Conservation (phyloP, 2,888 invertebrate genomes). For the Atethmia centrago region DNA sequence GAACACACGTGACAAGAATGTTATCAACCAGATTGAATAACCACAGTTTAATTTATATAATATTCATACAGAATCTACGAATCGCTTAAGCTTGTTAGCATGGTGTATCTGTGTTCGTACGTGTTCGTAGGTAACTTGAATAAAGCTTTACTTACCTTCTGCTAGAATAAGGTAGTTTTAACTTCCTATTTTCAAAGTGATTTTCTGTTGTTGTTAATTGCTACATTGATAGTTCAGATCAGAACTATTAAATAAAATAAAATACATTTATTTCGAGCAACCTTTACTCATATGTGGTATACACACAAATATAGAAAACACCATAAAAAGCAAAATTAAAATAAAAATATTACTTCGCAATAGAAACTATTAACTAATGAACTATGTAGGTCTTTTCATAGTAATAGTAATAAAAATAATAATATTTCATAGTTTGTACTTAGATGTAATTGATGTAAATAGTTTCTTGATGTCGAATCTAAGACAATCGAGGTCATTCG, state of each 20-base stretch:
- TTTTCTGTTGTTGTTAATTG: background rate
- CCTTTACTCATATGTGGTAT: too few relatives aligned
- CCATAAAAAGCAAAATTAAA: too few relatives aligned
- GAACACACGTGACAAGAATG: slow-evolving; percentile 40
- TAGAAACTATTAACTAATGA: too few relatives aligned
- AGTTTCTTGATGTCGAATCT: background rate
- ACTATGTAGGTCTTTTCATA: background rate
- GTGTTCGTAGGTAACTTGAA: background rate
- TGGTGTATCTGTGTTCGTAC: background rate
- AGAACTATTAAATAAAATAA: too few relatives aligned
- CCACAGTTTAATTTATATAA: slow-evolving; percentile 9
- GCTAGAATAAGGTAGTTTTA: background rate
- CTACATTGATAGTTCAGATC: background rate
- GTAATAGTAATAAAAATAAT: too few relatives aligned
- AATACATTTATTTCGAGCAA: too few relatives aligned
- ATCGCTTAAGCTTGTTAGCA: too few relatives aligned
- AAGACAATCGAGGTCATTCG: background rate
- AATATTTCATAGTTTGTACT: too few relatives aligned
- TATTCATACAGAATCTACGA: slow-evolving; percentile 15
- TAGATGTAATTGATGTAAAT: background rate
- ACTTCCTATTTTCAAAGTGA: background rate
- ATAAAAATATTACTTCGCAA: background rate
- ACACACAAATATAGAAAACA: too few relatives aligned
- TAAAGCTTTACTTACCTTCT: background rate
- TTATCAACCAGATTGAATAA: slow-evolving; percentile 19